Percentiles rank a stretch among this genome's conserved stretches.
phyloP scores from a whole-genome alignment of 2,797 vertebrate genomes.

The Sebastes aleutianus region DNA sequence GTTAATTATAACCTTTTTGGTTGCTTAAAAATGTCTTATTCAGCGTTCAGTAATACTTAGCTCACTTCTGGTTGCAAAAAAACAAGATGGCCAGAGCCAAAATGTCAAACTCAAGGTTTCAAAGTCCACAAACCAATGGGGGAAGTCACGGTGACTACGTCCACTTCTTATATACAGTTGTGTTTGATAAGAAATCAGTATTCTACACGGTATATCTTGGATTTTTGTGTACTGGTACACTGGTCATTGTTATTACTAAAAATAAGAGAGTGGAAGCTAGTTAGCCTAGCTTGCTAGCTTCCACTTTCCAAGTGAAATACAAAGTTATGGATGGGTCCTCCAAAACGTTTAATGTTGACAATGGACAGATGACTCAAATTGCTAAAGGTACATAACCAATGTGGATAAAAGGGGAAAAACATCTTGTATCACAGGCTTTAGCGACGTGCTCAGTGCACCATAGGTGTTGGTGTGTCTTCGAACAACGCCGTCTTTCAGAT shows the following conservation, averaged over 20 bases:
- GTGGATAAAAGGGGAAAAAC: background rate
- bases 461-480: rapidly evolving
- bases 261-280: background rate
- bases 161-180: background rate
- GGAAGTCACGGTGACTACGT: too few relatives aligned
- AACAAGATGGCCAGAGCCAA: background rate
- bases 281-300: background rate
- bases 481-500: too few relatives aligned
- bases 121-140: background rate
- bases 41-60: background rate
- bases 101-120: background rate
- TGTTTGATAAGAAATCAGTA: background rate
- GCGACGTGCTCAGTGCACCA: background rate
- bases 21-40: background rate
- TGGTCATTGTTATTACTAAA: background rate
- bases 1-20: background rate
- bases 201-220: background rate
- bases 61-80: background rate
- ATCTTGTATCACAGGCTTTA: background rate
- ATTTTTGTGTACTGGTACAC: background rate
- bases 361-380: background rate
- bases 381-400: background rate
- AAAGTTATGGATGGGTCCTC: background rate
- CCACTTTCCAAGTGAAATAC: slow-evolving; percentile 7
- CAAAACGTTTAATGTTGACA: slow-evolving; percentile 10